Percentiles rank a stretch among this genome's conserved stretches.
Evolutionary conservation across 2,888 invertebrate genomes (phyloP).

Genomic region (Dryobota labecula): DNA sequence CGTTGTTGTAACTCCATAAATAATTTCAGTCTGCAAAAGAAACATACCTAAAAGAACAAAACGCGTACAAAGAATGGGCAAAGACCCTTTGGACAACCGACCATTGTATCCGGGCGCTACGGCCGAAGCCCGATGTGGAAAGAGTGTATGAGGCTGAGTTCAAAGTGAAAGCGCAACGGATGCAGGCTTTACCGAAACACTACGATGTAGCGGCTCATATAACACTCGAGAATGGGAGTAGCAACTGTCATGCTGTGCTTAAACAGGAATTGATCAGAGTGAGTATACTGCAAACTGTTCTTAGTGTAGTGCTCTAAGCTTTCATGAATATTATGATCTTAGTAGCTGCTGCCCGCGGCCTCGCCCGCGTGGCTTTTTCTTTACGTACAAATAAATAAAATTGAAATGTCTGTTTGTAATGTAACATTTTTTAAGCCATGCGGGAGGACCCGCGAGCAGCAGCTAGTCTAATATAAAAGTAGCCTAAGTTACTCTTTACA

Average conservation of each 20-base stretch:
- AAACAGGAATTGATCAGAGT: constrained; percentile 77
- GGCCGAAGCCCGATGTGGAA: constrained; percentile 80
- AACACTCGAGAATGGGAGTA: constrained; percentile 67
- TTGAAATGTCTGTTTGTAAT: too few relatives aligned
- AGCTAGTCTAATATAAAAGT: too few relatives aligned
- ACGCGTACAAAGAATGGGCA: constrained; percentile 83
- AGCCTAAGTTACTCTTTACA: too few relatives aligned
- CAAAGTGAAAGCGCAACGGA: constrained; percentile 71
- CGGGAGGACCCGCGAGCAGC: too few relatives aligned
- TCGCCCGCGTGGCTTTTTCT: too few relatives aligned
- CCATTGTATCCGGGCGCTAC: constrained; percentile 79
- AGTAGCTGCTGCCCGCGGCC: too few relatives aligned
- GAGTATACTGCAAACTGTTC: constrained; percentile 67
- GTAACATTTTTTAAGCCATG: too few relatives aligned
- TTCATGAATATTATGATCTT: not conserved
- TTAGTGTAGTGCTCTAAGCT: not conserved
- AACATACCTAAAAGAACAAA: constrained; percentile 78
- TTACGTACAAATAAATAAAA: too few relatives aligned
- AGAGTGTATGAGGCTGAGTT: constrained; percentile 80
- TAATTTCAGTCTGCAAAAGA: constrained; percentile 75
- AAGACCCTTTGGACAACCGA: constrained; percentile 76
- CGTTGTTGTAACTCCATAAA: not conserved
- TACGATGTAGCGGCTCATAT: constrained; percentile 82
- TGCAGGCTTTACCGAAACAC: constrained; percentile 75
- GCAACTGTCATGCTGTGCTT: constrained; percentile 69